Evolutionary conservation across 2,113 vertebrate species (phyloP).

Genomic region (Crotalus horridus): DNA sequence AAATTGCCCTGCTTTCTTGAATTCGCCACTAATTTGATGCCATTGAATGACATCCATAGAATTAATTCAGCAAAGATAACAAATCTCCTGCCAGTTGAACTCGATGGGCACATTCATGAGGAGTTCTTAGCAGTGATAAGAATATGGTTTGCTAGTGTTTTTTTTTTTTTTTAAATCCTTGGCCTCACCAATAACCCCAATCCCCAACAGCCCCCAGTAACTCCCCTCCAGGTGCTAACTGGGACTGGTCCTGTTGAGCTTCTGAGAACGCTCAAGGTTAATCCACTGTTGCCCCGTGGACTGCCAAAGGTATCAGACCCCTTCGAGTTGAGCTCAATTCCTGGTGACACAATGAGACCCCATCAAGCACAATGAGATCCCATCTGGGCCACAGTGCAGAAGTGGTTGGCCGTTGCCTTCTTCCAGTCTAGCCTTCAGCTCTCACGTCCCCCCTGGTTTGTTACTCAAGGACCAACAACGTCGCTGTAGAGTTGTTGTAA

Average conservation of each 20-base stretch:
- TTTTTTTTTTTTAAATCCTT: neutral
- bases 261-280: neutral
- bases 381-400: neutral
- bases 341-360: neutral
- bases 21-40: neutral
- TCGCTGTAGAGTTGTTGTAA: neutral
- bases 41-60: neutral
- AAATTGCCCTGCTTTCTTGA: neutral
- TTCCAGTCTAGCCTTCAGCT: neutral
- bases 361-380: neutral
- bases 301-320: neutral
- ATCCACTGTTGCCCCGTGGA: neutral
- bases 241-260: neutral
- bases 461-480: neutral
- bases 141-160: neutral
- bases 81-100: neutral
- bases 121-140: neutral
- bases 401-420: neutral
- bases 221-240: neutral
- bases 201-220: neutral
- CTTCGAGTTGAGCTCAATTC: neutral
- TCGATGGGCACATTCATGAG: neutral
- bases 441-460: neutral
- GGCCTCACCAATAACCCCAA: neutral
- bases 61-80: neutral